Conservation (phyloP, 2,797 vertebrate genomes). For the Acanthiza pusilla region DNA sequence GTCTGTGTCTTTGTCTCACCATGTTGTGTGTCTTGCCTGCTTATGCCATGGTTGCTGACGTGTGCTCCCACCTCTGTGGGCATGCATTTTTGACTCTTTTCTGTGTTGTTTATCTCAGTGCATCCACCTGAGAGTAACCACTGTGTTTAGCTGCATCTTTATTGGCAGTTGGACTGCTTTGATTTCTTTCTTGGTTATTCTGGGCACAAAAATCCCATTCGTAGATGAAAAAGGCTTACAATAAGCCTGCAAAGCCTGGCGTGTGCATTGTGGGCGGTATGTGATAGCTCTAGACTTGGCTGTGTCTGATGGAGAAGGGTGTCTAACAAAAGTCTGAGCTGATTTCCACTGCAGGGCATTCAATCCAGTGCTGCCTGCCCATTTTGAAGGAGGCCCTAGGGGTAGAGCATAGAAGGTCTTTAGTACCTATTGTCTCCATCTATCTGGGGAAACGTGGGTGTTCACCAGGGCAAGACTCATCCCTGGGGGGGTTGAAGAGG, state of each 20-base stretch:
- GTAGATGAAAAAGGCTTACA: not conserved
- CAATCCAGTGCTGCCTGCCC: not conserved
- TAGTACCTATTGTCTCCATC: not conserved
- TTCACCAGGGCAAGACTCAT: not conserved
- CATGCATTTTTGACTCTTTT: not conserved
- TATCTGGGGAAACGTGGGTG: not conserved
- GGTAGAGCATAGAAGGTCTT: not conserved
- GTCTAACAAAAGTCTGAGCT: not conserved
- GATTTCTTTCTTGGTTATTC: not conserved
- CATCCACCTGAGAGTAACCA: not conserved
- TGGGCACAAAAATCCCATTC: not conserved
- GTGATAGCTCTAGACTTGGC: not conserved
- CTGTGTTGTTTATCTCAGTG: not conserved
- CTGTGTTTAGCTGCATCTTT: not conserved
- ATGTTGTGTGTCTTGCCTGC: rapidly evolving
- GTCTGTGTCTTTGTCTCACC: not conserved
- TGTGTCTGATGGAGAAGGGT: not conserved
- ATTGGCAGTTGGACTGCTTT: not conserved
- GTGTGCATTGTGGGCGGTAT: not conserved
- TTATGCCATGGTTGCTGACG: not conserved
- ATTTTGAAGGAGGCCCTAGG: not conserved
- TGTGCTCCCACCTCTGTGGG: not conserved
- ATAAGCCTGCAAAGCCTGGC: not conserved
- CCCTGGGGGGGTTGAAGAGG: not conserved
- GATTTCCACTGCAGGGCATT: not conserved